Percentiles rank a stretch among this genome's conserved stretches.
Evolutionary conservation across 2,113 vertebrate species (phyloP).

Genomic region (Himantopus leucocephalus): DNA sequence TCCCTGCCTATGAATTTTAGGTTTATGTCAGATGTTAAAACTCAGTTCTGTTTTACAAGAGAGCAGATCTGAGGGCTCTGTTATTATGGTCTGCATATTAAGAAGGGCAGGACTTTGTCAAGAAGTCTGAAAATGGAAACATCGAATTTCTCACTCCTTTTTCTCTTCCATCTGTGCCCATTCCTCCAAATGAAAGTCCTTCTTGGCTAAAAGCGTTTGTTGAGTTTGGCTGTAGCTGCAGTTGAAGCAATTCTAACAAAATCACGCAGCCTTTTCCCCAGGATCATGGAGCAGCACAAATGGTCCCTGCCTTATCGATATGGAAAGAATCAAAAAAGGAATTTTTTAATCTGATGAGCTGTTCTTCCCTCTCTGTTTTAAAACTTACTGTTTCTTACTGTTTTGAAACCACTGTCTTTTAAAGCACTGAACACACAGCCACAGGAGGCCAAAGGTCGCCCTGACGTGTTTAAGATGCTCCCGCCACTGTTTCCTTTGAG

Average conservation of each 20-base stretch:
- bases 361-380: not conserved
- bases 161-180: not conserved
- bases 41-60: not conserved
- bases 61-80: not conserved
- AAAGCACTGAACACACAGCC: not conserved
- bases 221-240: not conserved
- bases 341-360: not conserved
- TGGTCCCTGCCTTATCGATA: not conserved
- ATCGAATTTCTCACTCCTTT: not conserved
- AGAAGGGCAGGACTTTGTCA: not conserved
- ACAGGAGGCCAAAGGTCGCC: not conserved
- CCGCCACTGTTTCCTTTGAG: not conserved
- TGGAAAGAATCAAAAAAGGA: not conserved
- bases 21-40: not conserved
- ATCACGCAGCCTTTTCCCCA: not conserved
- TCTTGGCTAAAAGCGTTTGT: not conserved
- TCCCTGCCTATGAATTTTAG: not conserved
- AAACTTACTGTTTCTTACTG: no score
- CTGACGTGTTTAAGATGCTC: fast-evolving
- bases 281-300: not conserved
- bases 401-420: not conserved
- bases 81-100: not conserved
- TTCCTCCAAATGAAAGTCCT: not conserved
- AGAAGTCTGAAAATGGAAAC: not conserved
- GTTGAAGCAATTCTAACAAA: not conserved